Evolutionary conservation across 1,140 invertebrate genomes (phyloP), one percentile per base, ranked within the genome.

Genomic region (Drosophila carrolli): DNA sequence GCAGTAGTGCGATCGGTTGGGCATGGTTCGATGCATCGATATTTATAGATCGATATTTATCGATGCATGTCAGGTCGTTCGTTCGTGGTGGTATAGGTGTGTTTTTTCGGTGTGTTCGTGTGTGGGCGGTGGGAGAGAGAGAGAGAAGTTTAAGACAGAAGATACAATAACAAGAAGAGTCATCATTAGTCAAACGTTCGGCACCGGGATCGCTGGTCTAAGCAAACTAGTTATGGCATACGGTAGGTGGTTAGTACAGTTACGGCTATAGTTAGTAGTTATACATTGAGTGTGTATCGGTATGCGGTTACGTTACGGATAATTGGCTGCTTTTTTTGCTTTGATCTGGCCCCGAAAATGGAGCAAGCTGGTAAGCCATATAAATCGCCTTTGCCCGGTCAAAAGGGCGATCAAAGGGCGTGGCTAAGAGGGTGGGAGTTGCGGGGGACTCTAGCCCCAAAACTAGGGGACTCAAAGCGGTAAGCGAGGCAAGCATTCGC

Each of bases 151-250:
- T 84, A 90, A 89, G 85, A 89, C 84, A 89, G 84, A 89, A 89
- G 84, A 89, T 90, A 89, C 81, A 90, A 89, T 84, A 88, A 89
- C 85, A 90, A 90, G 78, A 84, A 84, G 78, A 89, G 85, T 90
- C 84, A 88, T 90, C 80, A 88, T 88, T 88, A 88, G 83, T 88
- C 80, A 89, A 85, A 83, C 60, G 71, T 76, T 86, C 67, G 73
- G 81, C 75, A 85, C 83, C 75, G 62, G 62, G 84, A 83, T 80
- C 83, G 82, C 83, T 88, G 78, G 67, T 32, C 78, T 88, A 83
- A 80, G 84, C 76, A 86, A 83, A 81, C 66, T 82, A 58, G 46
- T 75, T 77, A 85, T 67, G 77, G 61, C 56, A 75, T 75, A 75
- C 74, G 72, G 81, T 83, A 76, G 66, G 51, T 63, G 57, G 82